phyloP scores from a whole-genome alignment of 2,113 vertebrate genomes.

The Sturnus vulgaris region DNA sequence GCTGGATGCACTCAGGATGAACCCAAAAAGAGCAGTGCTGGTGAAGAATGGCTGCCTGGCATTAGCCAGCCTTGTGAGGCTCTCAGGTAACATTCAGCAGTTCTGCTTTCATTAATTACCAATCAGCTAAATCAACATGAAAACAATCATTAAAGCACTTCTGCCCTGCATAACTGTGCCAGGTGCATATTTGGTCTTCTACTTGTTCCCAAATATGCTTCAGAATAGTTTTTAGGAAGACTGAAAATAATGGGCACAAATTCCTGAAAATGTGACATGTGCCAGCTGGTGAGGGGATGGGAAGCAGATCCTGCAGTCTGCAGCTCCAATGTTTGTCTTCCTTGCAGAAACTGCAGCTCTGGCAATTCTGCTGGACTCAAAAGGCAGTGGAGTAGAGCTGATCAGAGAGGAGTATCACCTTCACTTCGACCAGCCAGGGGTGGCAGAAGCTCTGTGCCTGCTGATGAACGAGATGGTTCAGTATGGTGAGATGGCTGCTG shows the following conservation, averaged over 20 bases:
- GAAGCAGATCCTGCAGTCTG: neutral
- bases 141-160: neutral
- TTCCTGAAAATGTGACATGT: neutral
- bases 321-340: neutral
- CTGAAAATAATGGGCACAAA: neutral
- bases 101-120: neutral
- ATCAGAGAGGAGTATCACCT: conserved; percentile 24
- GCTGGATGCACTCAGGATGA: conserved; percentile 42
- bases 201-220: neutral
- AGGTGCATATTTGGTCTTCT: neutral
- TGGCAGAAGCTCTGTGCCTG: conserved; percentile 61
- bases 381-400: conserved; percentile 35
- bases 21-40: conserved; percentile 37
- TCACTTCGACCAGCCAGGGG: conserved; percentile 41
- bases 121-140: neutral
- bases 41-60: conserved; percentile 65
- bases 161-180: neutral
- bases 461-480: conserved; percentile 57
- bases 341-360: conserved; percentile 69
- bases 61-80: conserved; percentile 66
- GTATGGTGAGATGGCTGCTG: conserved; percentile 54
- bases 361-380: neutral
- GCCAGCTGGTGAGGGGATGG: neutral
- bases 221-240: neutral
- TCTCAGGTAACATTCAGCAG: conserved; percentile 65